Evolutionary conservation across 2,888 invertebrate genomes (phyloP).

Genomic region (Stenodema calcarata): DNA sequence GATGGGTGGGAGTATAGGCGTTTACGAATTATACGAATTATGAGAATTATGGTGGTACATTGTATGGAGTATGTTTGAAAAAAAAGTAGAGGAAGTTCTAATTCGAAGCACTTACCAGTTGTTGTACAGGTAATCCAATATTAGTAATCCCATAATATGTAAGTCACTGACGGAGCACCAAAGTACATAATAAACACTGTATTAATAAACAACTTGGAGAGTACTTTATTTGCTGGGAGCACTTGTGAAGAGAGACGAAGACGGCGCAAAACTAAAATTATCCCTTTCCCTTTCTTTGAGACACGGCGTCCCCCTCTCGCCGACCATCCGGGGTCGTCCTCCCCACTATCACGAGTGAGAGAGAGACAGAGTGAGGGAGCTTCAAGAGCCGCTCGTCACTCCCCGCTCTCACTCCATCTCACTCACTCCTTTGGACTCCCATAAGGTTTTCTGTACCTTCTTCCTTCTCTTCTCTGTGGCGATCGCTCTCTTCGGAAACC

Average conservation of each 20-base stretch:
- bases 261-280: constrained; percentile 50
- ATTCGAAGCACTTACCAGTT: constrained; percentile 47
- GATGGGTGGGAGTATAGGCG: too few species aligned
- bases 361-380: background rate
- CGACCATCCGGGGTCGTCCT: constrained; percentile 11
- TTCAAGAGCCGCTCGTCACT: background rate
- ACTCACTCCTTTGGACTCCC: background rate
- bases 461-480: background rate
- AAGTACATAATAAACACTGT: constrained; percentile 27
- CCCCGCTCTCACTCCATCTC: background rate
- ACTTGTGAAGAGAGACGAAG: constrained; percentile 47
- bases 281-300: constrained; percentile 48
- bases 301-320: constrained; percentile 1
- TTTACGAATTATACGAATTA: too few species aligned
- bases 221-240: constrained; percentile 36
- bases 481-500: constrained; percentile 12
- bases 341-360: constrained; percentile 13
- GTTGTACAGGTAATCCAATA: constrained; percentile 45
- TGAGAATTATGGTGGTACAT: too few species aligned
- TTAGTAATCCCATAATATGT: constrained; percentile 47
- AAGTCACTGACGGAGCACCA: constrained; percentile 33
- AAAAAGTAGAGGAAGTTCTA: too few species aligned
- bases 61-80: too few species aligned
- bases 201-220: constrained; percentile 36
- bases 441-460: constrained; percentile 8